Evolutionary conservation across 2,888 invertebrate genomes (phyloP).

Genomic region (Gymnoscelis rufifasciata): DNA sequence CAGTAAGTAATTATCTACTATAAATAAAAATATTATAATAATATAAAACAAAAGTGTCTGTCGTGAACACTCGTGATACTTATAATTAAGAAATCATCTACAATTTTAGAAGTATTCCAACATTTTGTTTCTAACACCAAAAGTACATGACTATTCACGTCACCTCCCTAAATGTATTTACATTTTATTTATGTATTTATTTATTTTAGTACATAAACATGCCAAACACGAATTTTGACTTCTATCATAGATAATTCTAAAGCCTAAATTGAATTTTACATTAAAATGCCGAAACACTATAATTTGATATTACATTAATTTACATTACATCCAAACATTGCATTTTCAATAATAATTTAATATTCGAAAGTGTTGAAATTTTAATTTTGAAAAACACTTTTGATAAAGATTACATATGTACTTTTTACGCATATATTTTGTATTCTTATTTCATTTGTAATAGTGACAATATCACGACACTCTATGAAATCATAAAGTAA

Average conservation of each 20-base stretch:
- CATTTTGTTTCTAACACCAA: conserved; percentile 56
- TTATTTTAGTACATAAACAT: conserved; percentile 55
- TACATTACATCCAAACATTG: conserved; percentile 33
- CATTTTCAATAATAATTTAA: conserved; percentile 35
- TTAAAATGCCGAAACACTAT: conserved; percentile 64
- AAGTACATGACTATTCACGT: conserved; percentile 67
- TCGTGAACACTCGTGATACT: conserved; percentile 49
- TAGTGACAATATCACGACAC: conserved; percentile 33
- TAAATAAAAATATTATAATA: conserved; percentile 37
- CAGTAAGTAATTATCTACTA: conserved; percentile 27
- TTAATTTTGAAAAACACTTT: conserved; percentile 1
- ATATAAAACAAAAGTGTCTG: conserved; percentile 33
- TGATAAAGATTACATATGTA: neutral
- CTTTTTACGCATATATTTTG: conserved; percentile 3
- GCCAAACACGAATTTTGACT: conserved; percentile 75
- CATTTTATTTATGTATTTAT: conserved; percentile 42
- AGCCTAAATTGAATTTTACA: conserved; percentile 67
- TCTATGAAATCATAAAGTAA: conserved; percentile 48
- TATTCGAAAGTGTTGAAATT: conserved; percentile 28
- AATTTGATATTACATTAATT: conserved; percentile 53
- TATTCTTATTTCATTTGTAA: conserved; percentile 20
- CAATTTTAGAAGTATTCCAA: conserved; percentile 30
- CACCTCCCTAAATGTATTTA: conserved; percentile 71
- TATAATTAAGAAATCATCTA: conserved; percentile 25
- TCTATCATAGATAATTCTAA: conserved; percentile 58